phyloP scores from a whole-genome alignment of 2,888 invertebrate genomes.

The Eumerus sabulonum region DNA sequence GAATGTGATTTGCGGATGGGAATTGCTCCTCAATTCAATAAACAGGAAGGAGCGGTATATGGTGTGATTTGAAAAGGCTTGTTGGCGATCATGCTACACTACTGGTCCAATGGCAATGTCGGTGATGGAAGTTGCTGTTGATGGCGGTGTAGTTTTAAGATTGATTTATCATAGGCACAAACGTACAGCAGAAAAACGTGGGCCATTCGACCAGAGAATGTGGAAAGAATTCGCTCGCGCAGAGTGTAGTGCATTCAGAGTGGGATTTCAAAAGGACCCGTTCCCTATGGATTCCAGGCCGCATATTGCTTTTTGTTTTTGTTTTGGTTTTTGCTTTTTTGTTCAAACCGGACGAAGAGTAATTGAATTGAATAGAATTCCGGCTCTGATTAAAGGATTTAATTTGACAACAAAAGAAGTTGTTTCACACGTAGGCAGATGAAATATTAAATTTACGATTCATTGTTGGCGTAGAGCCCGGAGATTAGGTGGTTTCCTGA shows the following conservation, averaged over 20 bases:
- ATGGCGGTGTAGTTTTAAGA: constrained; percentile 40
- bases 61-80: constrained; percentile 55
- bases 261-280: constrained; percentile 34
- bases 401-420: constrained; percentile 46
- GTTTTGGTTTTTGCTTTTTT: not conserved
- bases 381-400: constrained; percentile 57
- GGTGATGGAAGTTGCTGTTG: constrained; percentile 12
- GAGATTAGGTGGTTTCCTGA: no score
- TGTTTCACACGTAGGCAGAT: no score
- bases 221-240: not conserved
- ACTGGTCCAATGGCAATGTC: no score
- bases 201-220: not conserved
- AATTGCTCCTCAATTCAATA: constrained; percentile 62
- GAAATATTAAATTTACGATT: no score
- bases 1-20: constrained; percentile 64
- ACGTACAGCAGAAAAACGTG: not conserved
- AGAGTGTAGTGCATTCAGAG: constrained; percentile 13
- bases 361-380: constrained; percentile 58
- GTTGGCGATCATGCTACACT: not conserved
- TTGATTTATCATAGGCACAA: constrained; percentile 57
- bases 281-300: constrained; percentile 27
- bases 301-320: constrained; percentile 5
- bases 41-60: constrained; percentile 43
- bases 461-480: no score
- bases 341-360: not conserved